Evolutionary conservation across 2,113 vertebrate species (phyloP).

Genomic region (Danio rerio): DNA sequence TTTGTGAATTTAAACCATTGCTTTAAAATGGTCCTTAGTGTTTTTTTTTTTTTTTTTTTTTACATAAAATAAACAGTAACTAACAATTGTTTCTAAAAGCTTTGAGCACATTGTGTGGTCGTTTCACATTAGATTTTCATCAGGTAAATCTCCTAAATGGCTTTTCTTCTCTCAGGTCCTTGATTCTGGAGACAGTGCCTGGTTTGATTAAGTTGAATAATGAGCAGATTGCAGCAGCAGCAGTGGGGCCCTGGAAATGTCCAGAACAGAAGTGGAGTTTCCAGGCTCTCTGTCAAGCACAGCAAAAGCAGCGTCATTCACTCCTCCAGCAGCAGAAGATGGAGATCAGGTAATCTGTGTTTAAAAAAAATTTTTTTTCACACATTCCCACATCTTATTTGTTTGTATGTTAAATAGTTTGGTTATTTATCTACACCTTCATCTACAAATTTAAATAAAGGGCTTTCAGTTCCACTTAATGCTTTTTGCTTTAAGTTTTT

Average conservation of each 20-base stretch:
- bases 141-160: slow-evolving; percentile 29
- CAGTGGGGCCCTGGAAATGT: slow-evolving; percentile 56
- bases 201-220: slow-evolving; percentile 77
- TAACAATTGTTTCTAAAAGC: slow-evolving; percentile 15
- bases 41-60: too few relatives aligned
- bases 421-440: neutral
- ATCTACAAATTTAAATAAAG: neutral
- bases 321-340: slow-evolving; percentile 69
- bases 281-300: slow-evolving; percentile 79
- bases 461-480: neutral
- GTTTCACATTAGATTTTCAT: neutral
- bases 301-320: slow-evolving; percentile 77
- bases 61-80: slow-evolving; percentile 6
- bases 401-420: neutral
- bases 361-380: too few relatives aligned
- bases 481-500: too few relatives aligned
- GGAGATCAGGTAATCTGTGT: slow-evolving; percentile 71
- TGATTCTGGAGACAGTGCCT: slow-evolving; percentile 75
- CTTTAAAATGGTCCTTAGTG: neutral
- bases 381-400: too few relatives aligned
- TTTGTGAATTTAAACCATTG: neutral
- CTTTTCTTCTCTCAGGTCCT: slow-evolving; percentile 69
- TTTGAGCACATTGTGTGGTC: slow-evolving; percentile 20
- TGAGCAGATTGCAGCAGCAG: slow-evolving; percentile 65
- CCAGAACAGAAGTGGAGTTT: slow-evolving; percentile 71